phyloP scores from a whole-genome alignment of 1,140 invertebrate genomes.

The Oedothorax gibbosus region DNA sequence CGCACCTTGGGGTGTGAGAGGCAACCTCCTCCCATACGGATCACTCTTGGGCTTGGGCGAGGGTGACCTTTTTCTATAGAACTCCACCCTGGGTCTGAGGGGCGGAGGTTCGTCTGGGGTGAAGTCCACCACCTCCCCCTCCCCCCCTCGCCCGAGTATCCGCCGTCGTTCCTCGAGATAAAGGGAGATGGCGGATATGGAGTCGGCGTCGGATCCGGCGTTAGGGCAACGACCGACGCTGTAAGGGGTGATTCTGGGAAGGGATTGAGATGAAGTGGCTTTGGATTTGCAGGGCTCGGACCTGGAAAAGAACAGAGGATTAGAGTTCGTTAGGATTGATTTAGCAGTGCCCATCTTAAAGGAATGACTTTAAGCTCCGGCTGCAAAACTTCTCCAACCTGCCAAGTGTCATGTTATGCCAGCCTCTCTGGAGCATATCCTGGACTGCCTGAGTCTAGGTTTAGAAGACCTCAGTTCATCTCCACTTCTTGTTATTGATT shows the following conservation, averaged over 20 bases:
- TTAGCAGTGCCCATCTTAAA: too few relatives aligned
- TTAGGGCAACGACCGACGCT: conserved; percentile 44
- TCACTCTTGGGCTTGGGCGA: conserved; percentile 51
- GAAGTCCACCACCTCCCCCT: conserved; percentile 40
- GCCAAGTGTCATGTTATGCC: too few relatives aligned
- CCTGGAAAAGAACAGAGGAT: neutral
- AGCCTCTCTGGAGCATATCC: too few relatives aligned
- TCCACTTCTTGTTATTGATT: too few relatives aligned
- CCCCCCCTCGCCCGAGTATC: conserved; percentile 21
- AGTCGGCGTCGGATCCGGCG: conserved; percentile 48
- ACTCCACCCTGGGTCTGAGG: conserved; percentile 43
- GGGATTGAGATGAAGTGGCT: conserved; percentile 27
- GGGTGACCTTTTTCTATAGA: conserved; percentile 42
- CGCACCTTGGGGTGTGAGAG: conserved; percentile 52
- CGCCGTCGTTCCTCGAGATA: conserved; percentile 48
- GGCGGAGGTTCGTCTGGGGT: conserved; percentile 35
- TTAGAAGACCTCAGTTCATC: too few relatives aligned
- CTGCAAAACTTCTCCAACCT: too few relatives aligned
- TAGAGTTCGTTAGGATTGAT: neutral
- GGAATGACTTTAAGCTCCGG: too few relatives aligned
- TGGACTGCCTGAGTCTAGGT: too few relatives aligned
- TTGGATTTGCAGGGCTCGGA: conserved; percentile 46
- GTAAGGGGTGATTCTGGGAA: conserved; percentile 30
- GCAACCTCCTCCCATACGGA: conserved; percentile 46
- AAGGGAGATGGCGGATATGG: conserved; percentile 46